phyloP scores from a whole-genome alignment of 2,797 vertebrate genomes.

The Spizella passerina region DNA sequence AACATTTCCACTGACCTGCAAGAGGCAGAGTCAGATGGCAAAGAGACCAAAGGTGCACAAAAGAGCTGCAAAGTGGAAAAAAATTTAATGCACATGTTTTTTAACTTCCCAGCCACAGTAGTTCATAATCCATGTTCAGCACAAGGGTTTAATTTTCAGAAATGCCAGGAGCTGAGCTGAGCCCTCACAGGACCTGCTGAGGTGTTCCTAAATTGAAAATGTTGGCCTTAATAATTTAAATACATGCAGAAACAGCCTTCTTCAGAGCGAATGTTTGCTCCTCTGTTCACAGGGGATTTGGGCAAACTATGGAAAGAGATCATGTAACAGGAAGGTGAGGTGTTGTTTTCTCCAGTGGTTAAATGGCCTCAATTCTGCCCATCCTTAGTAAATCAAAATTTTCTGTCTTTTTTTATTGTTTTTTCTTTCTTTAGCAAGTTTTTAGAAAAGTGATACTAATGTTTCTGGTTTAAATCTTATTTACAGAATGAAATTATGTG shows the following conservation, averaged over 20 bases:
- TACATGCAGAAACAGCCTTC: background rate
- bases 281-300: background rate
- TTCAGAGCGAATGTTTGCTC: background rate
- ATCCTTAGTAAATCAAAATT: background rate
- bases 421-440: background rate
- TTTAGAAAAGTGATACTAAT: background rate
- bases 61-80: background rate
- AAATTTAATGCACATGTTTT: background rate
- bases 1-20: background rate
- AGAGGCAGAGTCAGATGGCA: background rate
- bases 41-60: background rate
- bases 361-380: background rate
- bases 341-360: background rate
- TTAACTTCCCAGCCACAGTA: background rate
- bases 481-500: background rate
- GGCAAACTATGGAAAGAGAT: background rate
- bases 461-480: background rate
- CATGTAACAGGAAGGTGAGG: background rate
- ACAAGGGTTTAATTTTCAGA: fast-evolving
- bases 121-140: background rate
- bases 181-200: background rate
- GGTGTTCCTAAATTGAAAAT: background rate
- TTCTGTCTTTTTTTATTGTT: too few species aligned
- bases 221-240: background rate
- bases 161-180: background rate